Conservation (phyloP, 2,888 invertebrate species). For the Drosophila tanythrix region DNA sequence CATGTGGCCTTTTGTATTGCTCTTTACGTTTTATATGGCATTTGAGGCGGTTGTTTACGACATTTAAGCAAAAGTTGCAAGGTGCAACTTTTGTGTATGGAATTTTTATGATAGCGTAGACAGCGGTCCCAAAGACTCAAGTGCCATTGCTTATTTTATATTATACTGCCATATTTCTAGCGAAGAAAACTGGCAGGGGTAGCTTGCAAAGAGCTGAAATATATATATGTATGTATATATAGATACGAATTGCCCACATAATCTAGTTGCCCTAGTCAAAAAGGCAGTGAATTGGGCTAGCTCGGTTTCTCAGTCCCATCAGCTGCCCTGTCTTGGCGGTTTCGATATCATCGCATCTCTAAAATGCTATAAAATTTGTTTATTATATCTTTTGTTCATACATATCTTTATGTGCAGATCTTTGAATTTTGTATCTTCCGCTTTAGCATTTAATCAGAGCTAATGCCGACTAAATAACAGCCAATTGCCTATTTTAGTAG, state of each 20-base stretch:
- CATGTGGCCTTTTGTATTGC: conserved; percentile 60
- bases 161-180: conserved; percentile 22
- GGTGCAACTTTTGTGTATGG: conserved; percentile 77
- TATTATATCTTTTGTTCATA: conserved; percentile 47
- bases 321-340: conserved; percentile 1
- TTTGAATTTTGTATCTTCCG: conserved; percentile 29
- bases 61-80: conserved; percentile 78
- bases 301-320: neutral
- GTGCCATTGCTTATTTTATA: conserved; percentile 28
- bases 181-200: neutral
- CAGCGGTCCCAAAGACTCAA: conserved; percentile 30
- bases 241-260: conserved; percentile 16
- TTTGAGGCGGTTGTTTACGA: conserved; percentile 66
- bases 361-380: conserved; percentile 49
- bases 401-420: conserved; percentile 40
- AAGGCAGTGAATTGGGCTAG: conserved; percentile 11
- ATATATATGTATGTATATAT: conserved; percentile 23
- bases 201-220: conserved; percentile 14
- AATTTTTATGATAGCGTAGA: conserved; percentile 68
- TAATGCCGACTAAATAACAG: conserved; percentile 21
- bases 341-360: conserved; percentile 34
- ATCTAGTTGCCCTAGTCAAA: conserved; percentile 37
- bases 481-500: conserved; percentile 16
- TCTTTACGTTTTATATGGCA: conserved; percentile 61
- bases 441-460: conserved; percentile 47